phyloP scores from a whole-genome alignment of 2,797 vertebrate species.

The Nannoperca obscura region DNA sequence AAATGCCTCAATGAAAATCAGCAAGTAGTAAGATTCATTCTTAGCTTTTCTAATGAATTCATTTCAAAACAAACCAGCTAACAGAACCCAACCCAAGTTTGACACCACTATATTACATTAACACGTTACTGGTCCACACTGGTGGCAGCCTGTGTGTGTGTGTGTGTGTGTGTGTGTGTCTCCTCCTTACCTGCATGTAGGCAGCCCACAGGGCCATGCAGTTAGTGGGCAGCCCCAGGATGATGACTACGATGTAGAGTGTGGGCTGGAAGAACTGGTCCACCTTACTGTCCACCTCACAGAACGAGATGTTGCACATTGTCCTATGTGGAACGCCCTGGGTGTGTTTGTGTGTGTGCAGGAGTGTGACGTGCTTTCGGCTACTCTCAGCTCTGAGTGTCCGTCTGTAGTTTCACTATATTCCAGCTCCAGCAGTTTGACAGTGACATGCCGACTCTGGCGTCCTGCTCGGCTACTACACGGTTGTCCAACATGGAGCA shows the following conservation, averaged over 20 bases:
- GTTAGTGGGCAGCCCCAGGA: conserved; percentile 92
- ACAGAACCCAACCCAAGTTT: background rate
- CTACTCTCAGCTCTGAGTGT: conserved; percentile 62
- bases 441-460: conserved; percentile 47
- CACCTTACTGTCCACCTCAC: conserved; percentile 92
- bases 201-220: conserved; percentile 95
- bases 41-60: background rate
- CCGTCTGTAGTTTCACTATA: conserved; percentile 42
- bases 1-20: background rate
- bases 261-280: conserved; percentile 93
- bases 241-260: conserved; percentile 92
- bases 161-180: background rate
- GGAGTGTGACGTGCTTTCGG: conserved; percentile 23
- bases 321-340: conserved; percentile 61
- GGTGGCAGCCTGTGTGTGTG: background rate
- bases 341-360: conserved; percentile 11
- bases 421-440: conserved; percentile 63
- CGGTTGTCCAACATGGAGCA: conserved; percentile 28
- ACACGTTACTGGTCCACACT: background rate
- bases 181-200: conserved; percentile 88
- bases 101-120: background rate
- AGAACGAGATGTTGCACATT: conserved; percentile 91
- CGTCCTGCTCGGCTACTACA: conserved; percentile 37
- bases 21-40: background rate
- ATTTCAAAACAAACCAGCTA: background rate